Base-by-base conservation (phyloP, 2,113 vertebrate genomes). In the Rattus rattus region DNA sequence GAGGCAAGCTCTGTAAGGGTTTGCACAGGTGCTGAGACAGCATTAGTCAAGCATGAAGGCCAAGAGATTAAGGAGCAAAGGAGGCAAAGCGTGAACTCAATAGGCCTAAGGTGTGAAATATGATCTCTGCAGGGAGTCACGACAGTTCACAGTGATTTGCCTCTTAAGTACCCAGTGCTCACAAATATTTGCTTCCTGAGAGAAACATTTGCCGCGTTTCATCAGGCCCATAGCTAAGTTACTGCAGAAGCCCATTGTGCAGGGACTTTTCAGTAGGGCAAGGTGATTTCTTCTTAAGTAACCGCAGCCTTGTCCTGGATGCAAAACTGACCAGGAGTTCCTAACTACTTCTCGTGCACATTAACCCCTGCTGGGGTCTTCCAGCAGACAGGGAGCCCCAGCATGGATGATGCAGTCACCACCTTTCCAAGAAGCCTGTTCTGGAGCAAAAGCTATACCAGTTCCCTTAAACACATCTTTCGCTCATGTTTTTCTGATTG, bases 201-300 rank as follows among this genome's bases (percentile, higher is more conserved):
- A 87, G 43, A 88, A 84, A 76, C 59, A 70, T 49, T 28, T 88
- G 67, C 92, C 67, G 76, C 2, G 49, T 79, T 91, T 95, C 67
- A 89, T 96, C 76, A 94, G 73, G 9, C 77, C 20, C 28, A 81
- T 12, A 91, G 20, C 67, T 93, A 49, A 86, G 43, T 52, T 67
- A 91, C 5, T 86, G 11, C 47, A 92, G 85, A 94, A 89, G 69
- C 81, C 86, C 94, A 89, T 49, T 85, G 90, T 49, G 39, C 20
- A 24, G n/a, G 5, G 75, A 76, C n/a, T 90, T 88, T 90, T 90
- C 70, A 85, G 76, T 72, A 94, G 88, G 43, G 19, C 77, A 94
- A 75, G 52, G 91, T 70, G n/a, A 90, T 89, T 92, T 94, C 90
- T 80, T 80, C 88, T 87, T 84, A 95, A 94, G 76, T n/a, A 56